Percentiles rank a stretch among this genome's conserved stretches.
These are phyloP conservation scores for Ennomos fuscantarius DNA, from an alignment of 2,888 invertebrate genomes.

Conservation along the genomic window DNA sequence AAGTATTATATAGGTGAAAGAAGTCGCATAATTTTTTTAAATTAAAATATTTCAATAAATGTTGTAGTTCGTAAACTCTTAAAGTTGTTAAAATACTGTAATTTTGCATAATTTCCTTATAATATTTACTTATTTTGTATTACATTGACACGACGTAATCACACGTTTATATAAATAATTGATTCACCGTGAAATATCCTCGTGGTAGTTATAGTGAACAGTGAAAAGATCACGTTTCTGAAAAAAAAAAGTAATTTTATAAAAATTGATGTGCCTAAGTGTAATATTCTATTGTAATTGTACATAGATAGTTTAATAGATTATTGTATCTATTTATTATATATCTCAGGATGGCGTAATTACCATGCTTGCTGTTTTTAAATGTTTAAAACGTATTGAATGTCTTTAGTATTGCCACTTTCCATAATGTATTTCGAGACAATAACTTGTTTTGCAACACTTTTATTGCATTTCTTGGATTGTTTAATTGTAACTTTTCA, in stretches of 20 bases:
- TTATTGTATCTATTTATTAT: conserved; percentile 57
- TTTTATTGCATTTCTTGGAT: conserved; percentile 4
- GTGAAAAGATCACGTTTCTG: conserved; percentile 76
- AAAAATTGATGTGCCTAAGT: conserved; percentile 86
- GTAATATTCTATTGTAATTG: conserved; percentile 79
- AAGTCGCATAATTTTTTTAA: conserved; percentile 64
- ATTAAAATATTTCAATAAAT: conserved; percentile 66
- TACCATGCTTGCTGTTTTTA: conserved; percentile 36
- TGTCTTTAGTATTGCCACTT: conserved; percentile 49
- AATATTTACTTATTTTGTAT: conserved; percentile 40
- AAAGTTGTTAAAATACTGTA: conserved; percentile 42
- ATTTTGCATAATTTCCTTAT: conserved; percentile 49
- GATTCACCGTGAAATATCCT: conserved; percentile 64
- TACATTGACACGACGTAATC: conserved; percentile 50
- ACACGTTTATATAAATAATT: conserved; percentile 55
- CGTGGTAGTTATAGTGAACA: conserved; percentile 67
- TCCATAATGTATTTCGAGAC: conserved; percentile 66
- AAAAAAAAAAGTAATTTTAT: conserved; percentile 83
- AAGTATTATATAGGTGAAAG: conserved; percentile 67
- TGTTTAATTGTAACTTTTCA: background rate
- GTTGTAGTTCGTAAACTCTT: conserved; percentile 65
- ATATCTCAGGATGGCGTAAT: conserved; percentile 52
- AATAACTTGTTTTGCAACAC: conserved; percentile 59
- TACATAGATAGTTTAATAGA: conserved; percentile 69
- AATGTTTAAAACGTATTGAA: conserved; percentile 24